These are phyloP conservation scores for Agapornis canus DNA, from an alignment of 2,797 vertebrate species.

Conservation along the genomic window DNA sequence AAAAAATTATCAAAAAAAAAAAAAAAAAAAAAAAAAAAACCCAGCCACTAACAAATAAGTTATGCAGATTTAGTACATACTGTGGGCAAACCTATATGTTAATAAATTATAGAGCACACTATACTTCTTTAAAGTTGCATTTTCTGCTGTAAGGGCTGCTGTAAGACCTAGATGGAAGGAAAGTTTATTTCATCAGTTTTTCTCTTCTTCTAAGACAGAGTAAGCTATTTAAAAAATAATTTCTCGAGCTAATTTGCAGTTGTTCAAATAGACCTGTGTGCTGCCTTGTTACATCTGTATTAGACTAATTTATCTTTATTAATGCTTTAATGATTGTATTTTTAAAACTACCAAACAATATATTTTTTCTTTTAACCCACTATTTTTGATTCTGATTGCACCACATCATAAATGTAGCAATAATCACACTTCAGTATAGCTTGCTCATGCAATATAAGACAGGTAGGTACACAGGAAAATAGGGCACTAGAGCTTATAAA, in stretches of 20 bases:
- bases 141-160: conserved; percentile 3
- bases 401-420: background rate
- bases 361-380: background rate
- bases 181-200: background rate
- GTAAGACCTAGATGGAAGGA: background rate
- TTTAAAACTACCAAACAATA: background rate
- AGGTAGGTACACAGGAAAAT: background rate
- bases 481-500: conserved; percentile 30
- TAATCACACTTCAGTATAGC: background rate
- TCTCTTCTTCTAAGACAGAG: background rate
- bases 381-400: background rate
- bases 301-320: background rate
- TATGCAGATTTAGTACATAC: background rate
- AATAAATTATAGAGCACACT: conserved; percentile 6
- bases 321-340: background rate
- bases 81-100: background rate
- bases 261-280: background rate
- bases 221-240: conserved; percentile 3
- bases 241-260: conserved; percentile 30
- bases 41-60: too few species aligned
- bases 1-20: too few species aligned
- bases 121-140: background rate
- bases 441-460: background rate
- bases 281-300: background rate
- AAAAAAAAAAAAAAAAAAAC: too few species aligned